phyloP scores from a whole-genome alignment of 2,888 invertebrate genomes.

The Epirrhoe tristata region DNA sequence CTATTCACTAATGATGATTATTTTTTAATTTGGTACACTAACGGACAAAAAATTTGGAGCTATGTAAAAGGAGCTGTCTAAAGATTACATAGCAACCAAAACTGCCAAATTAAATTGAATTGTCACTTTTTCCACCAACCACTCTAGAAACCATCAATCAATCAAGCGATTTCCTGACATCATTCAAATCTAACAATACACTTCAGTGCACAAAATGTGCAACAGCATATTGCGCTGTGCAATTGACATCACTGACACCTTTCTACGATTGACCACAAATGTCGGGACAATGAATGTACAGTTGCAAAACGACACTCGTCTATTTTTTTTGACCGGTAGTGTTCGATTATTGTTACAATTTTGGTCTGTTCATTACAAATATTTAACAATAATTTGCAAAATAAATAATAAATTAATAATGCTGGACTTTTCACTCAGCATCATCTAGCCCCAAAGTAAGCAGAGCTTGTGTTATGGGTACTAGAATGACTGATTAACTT shows the following conservation, averaged over 20 bases:
- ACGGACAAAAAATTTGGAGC: not conserved
- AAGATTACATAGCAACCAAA: not conserved
- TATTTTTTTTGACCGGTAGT: slow-evolving; percentile 7
- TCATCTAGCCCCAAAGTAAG: no score
- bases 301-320: slow-evolving; percentile 9
- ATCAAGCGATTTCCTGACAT: slow-evolving; percentile 27
- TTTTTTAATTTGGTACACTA: not conserved
- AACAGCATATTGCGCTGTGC: slow-evolving; percentile 39
- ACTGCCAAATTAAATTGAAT: not conserved
- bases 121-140: slow-evolving; percentile 2
- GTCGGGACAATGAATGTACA: slow-evolving; percentile 17
- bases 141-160: slow-evolving; percentile 25
- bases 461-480: no score
- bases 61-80: not conserved
- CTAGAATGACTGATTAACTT: no score
- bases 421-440: no score
- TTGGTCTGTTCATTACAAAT: no score
- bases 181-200: slow-evolving; percentile 23
- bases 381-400: no score
- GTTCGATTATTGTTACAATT: not conserved
- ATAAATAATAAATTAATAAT: no score
- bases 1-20: not conserved
- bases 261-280: slow-evolving; percentile 26
- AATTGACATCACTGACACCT: slow-evolving; percentile 27
- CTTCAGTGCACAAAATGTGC: slow-evolving; percentile 43